A percentile compares a stretch with the other conserved stretches of the same genome.
Evolutionary conservation across 2,888 invertebrate genomes (phyloP).

Genomic region (Mythimna lalbum): DNA sequence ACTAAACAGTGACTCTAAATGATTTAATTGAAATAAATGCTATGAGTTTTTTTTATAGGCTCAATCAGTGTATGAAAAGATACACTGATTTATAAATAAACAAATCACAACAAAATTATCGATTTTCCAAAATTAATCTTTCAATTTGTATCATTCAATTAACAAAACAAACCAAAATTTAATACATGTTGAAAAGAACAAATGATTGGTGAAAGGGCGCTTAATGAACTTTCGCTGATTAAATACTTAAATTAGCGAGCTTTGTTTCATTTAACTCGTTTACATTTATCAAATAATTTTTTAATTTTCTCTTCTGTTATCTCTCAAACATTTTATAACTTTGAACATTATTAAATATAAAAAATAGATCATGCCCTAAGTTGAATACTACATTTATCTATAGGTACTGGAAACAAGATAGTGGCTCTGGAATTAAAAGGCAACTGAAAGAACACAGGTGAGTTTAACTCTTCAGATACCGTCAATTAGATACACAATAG

Average conservation of each 20-base stretch:
- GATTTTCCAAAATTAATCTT: background rate
- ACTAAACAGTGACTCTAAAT: too few species aligned
- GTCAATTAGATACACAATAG: too few species aligned
- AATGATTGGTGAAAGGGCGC: slow-evolving; percentile 19
- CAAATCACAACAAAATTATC: background rate
- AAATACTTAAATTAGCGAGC: slow-evolving; percentile 33
- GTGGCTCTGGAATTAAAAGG: too few species aligned
- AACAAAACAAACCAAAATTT: slow-evolving; percentile 10
- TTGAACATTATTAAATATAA: background rate
- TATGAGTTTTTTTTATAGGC: too few species aligned
- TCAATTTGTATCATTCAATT: slow-evolving; percentile 9
- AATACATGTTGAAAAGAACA: slow-evolving; percentile 39
- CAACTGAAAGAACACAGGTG: too few species aligned
- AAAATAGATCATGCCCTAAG: background rate
- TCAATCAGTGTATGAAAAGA: too few species aligned
- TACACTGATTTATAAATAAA: too few species aligned
- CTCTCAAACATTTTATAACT: background rate
- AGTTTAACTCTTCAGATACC: too few species aligned
- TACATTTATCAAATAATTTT: background rate
- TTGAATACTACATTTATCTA: too few species aligned
- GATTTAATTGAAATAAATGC: too few species aligned
- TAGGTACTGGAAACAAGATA: too few species aligned
- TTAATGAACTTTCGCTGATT: slow-evolving; percentile 27
- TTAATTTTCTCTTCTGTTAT: background rate
- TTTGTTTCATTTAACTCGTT: slow-evolving; percentile 5